These are phyloP conservation scores for Leucophora obtusa DNA, from an alignment of 2,888 invertebrate species.

Conservation along the genomic window DNA sequence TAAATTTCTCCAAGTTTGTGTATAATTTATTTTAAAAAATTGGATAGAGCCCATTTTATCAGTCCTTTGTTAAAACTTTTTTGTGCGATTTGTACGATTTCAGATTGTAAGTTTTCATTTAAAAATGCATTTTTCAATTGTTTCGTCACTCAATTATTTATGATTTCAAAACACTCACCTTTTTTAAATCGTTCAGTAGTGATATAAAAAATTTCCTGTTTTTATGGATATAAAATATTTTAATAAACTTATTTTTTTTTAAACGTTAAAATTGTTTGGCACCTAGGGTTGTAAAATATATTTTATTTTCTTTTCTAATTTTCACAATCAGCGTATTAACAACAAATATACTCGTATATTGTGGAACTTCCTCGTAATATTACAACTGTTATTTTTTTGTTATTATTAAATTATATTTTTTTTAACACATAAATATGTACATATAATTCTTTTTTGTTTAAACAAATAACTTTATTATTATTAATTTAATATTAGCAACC, in stretches of 20 bases:
- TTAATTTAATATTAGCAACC: background rate
- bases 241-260: conserved; percentile 27
- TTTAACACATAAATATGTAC: background rate
- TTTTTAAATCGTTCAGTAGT: conserved; percentile 11
- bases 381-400: background rate
- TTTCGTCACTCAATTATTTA: background rate
- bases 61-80: no score
- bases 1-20: no score
- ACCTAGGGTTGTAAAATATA: background rate
- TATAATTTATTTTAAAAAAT: no score
- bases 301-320: background rate
- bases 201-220: conserved; percentile 32
- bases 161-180: conserved; percentile 37
- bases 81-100: no score
- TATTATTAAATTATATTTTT: conserved; percentile 16
- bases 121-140: background rate
- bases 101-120: no score
- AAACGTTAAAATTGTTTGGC: conserved; percentile 19
- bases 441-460: background rate
- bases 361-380: conserved; percentile 57
- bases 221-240: conserved; percentile 4
- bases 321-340: background rate
- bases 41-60: no score
- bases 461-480: background rate
- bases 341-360: conserved; percentile 28